Evolutionary conservation across 2,888 invertebrate species (phyloP).

Genomic region (Acrocera orbiculus): DNA sequence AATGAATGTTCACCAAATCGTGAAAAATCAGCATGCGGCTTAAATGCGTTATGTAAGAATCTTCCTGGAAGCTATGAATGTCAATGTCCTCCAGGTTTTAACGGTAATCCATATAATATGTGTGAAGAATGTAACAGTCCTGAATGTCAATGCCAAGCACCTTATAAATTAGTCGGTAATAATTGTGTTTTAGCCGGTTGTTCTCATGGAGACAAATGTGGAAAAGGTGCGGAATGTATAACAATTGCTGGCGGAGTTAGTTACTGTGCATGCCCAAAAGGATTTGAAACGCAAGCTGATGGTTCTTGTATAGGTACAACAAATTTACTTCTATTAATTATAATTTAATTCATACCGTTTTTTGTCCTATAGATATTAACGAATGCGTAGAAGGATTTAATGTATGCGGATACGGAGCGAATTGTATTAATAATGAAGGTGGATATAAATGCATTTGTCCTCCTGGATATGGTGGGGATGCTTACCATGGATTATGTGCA

Average conservation of each 20-base stretch:
- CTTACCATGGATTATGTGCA: constrained; percentile 64
- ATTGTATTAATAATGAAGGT: constrained; percentile 64
- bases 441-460: constrained; percentile 68
- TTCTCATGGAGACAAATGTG: constrained; percentile 61
- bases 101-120: constrained; percentile 73
- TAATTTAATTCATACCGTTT: constrained; percentile 4
- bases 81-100: constrained; percentile 72
- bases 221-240: constrained; percentile 75
- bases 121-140: constrained; percentile 73
- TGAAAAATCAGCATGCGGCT: constrained; percentile 65
- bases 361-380: constrained; percentile 62
- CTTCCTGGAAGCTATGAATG: constrained; percentile 87
- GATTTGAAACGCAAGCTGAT: constrained; percentile 56
- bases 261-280: constrained; percentile 84
- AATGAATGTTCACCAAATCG: constrained; percentile 65
- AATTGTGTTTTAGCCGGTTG: constrained; percentile 75
- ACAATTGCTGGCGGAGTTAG: constrained; percentile 77
- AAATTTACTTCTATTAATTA: constrained; percentile 1
- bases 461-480: constrained; percentile 62
- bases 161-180: constrained; percentile 66
- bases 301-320: constrained; percentile 70
- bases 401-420: constrained; percentile 72
- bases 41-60: constrained; percentile 82
- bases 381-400: constrained; percentile 62
- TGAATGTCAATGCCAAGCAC: constrained; percentile 73